Evolutionary conservation across 1,140 invertebrate species (phyloP).

Genomic region (Mesaphorura yosii): DNA sequence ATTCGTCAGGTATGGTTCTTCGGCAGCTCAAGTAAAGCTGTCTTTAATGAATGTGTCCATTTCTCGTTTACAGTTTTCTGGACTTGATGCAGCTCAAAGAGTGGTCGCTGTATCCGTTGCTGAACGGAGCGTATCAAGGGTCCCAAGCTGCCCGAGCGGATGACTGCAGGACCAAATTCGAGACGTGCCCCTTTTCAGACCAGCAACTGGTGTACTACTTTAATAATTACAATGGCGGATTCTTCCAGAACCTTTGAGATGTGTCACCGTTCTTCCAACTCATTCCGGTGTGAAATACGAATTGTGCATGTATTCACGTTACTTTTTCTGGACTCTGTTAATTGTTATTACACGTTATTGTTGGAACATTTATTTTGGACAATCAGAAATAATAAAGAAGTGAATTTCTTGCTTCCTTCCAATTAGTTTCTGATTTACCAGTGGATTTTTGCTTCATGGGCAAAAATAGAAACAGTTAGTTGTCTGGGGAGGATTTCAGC

Average conservation of each 20-base stretch:
- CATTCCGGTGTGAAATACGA: too few species aligned
- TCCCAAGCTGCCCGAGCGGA: constrained; percentile 16
- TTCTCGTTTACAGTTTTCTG: constrained; percentile 21
- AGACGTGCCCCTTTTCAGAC: constrained; percentile 57
- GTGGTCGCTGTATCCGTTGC: constrained; percentile 28
- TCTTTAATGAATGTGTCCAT: background rate
- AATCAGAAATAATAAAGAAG: too few species aligned
- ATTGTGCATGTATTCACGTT: too few species aligned
- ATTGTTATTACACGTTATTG: too few species aligned
- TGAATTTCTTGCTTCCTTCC: too few species aligned
- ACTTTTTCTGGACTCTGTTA: too few species aligned
- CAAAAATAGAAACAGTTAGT: too few species aligned
- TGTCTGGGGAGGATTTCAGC: too few species aligned
- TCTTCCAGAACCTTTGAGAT: constrained; percentile 57
- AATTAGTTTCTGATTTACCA: too few species aligned
- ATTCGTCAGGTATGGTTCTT: constrained; percentile 25
- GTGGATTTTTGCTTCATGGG: too few species aligned
- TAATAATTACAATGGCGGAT: constrained; percentile 74
- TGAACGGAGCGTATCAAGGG: constrained; percentile 28
- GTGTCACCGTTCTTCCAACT: background rate
- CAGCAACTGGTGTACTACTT: constrained; percentile 60
- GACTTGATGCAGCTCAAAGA: constrained; percentile 29
- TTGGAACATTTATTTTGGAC: too few species aligned
- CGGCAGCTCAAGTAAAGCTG: background rate
- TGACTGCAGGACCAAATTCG: constrained; percentile 39